Base-by-base conservation (phyloP, 2,888 invertebrate genomes). In the Pammene fasciana region DNA sequence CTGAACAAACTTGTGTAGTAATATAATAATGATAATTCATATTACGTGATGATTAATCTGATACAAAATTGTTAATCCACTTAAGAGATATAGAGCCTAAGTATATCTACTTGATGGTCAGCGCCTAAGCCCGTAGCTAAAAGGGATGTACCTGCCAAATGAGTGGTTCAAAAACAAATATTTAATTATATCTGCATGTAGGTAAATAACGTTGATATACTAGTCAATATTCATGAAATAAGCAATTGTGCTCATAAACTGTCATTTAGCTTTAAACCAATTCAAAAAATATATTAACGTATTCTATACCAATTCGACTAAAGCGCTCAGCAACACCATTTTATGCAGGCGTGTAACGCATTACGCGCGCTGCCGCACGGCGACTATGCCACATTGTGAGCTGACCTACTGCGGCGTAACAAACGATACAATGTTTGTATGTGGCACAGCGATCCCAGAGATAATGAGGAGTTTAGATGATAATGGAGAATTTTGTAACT, bases 341-440 rank as follows among this genome's bases (percentile, higher is more conserved):
- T 52, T 7, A 14, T 4, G 18, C 64, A 59, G 55, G 66, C 55
- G 65, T 66, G 70, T 46, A 50, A 46, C 57, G 46, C 70, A 61
- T 70, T 70, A 65, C 26, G n/a, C 66, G 66, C 66, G 54, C 48
- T 26, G 16, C 14, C 55, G 70, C 65, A 66, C 70, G 14, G 7
- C 46, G 54, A 60, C 70, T 34, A 60, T 16, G 52, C 34, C 14
- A 10, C 64, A 65, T 68, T 68, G 68, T 68, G 13, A n/a, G 50
- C 64, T 52, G 68, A 62, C 59, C 68, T 45, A 65, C 64, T 62
- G 26, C n/a, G 48, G 50, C 18, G 50, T 50, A 16, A 52, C 41
- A 50, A 38, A 41, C 62, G 62, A 62, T 41, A 52, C 18, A 62
- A 64, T 54, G 54, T 45, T n/a, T 46, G 46, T 45, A 64, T 64